phyloP scores from a whole-genome alignment of 2,797 vertebrate species.

The Lacerta agilis region DNA sequence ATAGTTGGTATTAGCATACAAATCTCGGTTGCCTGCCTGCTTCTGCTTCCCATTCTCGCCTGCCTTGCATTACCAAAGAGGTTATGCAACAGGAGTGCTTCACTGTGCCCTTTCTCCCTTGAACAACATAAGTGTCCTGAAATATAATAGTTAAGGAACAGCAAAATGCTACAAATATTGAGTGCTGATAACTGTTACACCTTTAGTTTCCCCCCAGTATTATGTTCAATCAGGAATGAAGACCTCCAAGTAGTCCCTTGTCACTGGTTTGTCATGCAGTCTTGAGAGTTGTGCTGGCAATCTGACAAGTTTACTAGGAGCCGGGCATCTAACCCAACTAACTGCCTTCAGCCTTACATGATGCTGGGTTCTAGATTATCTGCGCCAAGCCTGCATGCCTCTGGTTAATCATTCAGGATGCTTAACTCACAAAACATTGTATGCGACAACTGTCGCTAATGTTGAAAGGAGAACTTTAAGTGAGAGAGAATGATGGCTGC shows the following conservation, averaged over 20 bases:
- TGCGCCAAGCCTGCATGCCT: not conserved
- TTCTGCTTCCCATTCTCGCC: not conserved
- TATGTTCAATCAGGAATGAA: not conserved
- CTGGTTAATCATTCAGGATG: not conserved
- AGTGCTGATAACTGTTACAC: not conserved
- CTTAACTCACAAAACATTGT: not conserved
- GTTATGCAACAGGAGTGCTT: not conserved
- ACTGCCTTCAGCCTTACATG: not conserved
- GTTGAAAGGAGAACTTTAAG: not conserved
- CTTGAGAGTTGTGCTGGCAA: not conserved
- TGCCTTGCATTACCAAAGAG: not conserved
- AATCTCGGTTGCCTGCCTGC: constrained; percentile 31
- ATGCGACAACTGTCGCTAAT: not conserved
- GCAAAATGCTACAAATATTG: not conserved
- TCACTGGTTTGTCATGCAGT: not conserved
- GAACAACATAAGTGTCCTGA: not conserved
- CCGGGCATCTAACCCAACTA: not conserved
- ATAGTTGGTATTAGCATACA: constrained; percentile 33
- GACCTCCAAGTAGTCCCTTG: not conserved
- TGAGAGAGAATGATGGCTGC: not conserved
- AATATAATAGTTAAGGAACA: not conserved
- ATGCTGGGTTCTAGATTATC: not conserved
- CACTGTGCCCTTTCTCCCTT: not conserved
- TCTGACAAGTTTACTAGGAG: not conserved
- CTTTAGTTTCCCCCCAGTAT: not conserved